These are phyloP conservation scores for Eremobia ochroleuca DNA, from an alignment of 2,888 invertebrate genomes.

Conservation along the genomic window DNA sequence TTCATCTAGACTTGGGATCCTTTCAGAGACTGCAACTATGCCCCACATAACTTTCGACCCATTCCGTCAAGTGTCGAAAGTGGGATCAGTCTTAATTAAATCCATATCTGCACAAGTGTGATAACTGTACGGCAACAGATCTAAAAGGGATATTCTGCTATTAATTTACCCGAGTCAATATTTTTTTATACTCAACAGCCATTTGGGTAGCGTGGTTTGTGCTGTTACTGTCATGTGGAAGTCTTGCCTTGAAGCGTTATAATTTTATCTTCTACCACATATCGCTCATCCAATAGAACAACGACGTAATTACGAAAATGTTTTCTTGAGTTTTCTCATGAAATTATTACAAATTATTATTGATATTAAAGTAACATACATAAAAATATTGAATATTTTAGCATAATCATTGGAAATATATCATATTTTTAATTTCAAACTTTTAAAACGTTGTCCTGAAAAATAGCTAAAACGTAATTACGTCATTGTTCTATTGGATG, in stretches of 20 bases:
- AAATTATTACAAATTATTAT: too few relatives aligned
- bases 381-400: too few relatives aligned
- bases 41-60: not conserved
- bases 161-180: not conserved
- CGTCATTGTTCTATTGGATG: too few relatives aligned
- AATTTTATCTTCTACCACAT: not conserved
- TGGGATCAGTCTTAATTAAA: not conserved
- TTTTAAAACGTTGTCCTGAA: too few relatives aligned
- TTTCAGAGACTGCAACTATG: not conserved
- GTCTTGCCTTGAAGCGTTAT: not conserved
- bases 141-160: not conserved
- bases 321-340: too few relatives aligned
- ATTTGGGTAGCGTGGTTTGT: not conserved
- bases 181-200: not conserved
- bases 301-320: too few relatives aligned
- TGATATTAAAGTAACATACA: too few relatives aligned
- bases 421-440: too few relatives aligned
- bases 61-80: too few relatives aligned
- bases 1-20: not conserved
- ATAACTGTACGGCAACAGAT: not conserved
- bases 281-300: too few relatives aligned
- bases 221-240: not conserved
- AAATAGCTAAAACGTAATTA: too few relatives aligned
- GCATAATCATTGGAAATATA: too few relatives aligned
- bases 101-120: not conserved